Conservation (phyloP, 1,140 invertebrate genomes). For the Triops longicaudatus region DNA sequence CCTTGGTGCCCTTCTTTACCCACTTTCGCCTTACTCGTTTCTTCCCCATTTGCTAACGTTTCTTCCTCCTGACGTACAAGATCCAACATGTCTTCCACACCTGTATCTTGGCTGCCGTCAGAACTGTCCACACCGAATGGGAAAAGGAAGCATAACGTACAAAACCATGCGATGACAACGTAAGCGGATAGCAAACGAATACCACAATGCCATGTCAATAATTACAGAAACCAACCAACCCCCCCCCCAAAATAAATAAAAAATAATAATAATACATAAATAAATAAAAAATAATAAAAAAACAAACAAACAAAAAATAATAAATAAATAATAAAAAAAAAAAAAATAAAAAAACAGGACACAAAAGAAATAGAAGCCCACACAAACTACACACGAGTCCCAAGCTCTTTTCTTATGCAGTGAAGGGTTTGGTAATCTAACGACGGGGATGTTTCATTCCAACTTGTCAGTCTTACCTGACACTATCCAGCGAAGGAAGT, state of each 20-base stretch:
- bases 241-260: too few species aligned
- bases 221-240: too few species aligned
- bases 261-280: too few species aligned
- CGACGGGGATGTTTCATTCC: background rate
- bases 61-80: background rate
- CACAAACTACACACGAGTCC: too few species aligned
- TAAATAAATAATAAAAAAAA: too few species aligned
- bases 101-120: conserved; percentile 4
- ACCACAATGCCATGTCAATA: too few species aligned
- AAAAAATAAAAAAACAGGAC: too few species aligned
- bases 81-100: conserved; percentile 4
- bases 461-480: background rate
- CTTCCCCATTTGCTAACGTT: background rate
- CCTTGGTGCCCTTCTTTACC: background rate
- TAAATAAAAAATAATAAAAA: background rate
- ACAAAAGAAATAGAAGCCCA: too few species aligned
- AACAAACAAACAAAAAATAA: background rate
- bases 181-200: background rate
- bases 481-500: background rate
- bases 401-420: background rate
- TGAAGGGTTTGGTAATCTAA: background rate
- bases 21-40: background rate
- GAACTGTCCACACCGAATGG: background rate
- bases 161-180: background rate
- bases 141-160: background rate